Conservation (phyloP, 2,113 vertebrate genomes). For the Paedocypris sp. region DNA sequence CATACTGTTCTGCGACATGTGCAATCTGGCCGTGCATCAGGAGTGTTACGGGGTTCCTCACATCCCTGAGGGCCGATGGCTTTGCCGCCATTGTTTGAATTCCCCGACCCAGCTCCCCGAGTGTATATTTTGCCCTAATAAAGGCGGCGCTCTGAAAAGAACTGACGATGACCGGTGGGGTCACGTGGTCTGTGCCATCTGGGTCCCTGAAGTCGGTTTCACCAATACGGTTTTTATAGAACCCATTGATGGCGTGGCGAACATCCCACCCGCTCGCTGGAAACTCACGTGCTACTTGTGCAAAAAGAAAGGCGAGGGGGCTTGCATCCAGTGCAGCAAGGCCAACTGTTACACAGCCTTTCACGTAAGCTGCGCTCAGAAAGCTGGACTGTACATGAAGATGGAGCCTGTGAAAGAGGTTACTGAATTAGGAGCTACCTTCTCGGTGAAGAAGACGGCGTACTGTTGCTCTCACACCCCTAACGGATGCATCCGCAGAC, state of each 20-base stretch:
- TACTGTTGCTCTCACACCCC: slow-evolving; percentile 92
- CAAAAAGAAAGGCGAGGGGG: slow-evolving; percentile 88
- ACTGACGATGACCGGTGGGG: slow-evolving; percentile 97
- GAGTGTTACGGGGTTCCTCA: slow-evolving; percentile 98
- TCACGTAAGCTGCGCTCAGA: slow-evolving; percentile 94
- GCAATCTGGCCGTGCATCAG: slow-evolving; percentile 95
- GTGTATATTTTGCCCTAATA: slow-evolving; percentile 94
- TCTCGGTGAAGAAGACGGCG: slow-evolving; percentile 93
- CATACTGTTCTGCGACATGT: slow-evolving; percentile 95
- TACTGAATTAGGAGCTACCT: slow-evolving; percentile 60
- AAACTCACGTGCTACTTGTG: slow-evolving; percentile 97
- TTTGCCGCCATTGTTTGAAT: slow-evolving; percentile 91
- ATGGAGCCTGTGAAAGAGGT: slow-evolving; percentile 87
- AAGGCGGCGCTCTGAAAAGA: slow-evolving; percentile 94
- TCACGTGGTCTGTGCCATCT: slow-evolving; percentile 92
- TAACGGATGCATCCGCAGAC: slow-evolving; percentile 74
- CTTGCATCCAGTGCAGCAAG: slow-evolving; percentile 96
- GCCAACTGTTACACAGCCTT: slow-evolving; percentile 96
- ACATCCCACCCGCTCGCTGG: slow-evolving; percentile 95
- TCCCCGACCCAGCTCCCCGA: slow-evolving; percentile 74
- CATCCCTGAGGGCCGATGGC: slow-evolving; percentile 95
- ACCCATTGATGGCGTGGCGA: slow-evolving; percentile 92
- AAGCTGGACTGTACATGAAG: slow-evolving; percentile 88
- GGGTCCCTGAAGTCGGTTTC: slow-evolving; percentile 98
- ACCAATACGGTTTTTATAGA: slow-evolving; percentile 96